Conservation (phyloP, 1,140 invertebrate genomes). For the Brachystomella parvula region DNA sequence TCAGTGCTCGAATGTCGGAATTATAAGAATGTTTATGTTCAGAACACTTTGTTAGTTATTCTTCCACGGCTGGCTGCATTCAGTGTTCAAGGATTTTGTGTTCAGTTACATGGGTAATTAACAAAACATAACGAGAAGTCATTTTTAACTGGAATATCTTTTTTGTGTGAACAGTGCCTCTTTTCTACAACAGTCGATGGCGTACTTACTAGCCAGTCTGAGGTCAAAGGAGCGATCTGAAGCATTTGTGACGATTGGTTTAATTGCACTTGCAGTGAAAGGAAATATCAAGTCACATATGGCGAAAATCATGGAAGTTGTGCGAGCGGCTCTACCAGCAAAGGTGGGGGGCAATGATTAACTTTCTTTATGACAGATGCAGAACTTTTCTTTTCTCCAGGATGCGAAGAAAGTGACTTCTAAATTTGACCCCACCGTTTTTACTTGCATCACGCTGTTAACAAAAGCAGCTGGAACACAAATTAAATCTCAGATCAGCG, state of each 20-base stretch:
- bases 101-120: conserved; percentile 8
- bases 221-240: conserved; percentile 66
- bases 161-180: neutral
- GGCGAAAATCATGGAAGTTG: conserved; percentile 75
- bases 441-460: conserved; percentile 88
- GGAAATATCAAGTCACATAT: conserved; percentile 71
- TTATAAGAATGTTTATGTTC: conserved; percentile 69
- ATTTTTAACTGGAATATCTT: neutral
- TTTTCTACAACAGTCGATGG: conserved; percentile 51
- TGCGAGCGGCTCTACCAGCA: conserved; percentile 69
- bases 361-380: neutral
- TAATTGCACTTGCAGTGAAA: conserved; percentile 83
- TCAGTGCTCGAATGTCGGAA: conserved; percentile 66
- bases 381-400: conserved; percentile 24
- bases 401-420: conserved; percentile 45
- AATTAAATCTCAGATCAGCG: conserved; percentile 68
- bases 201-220: conserved; percentile 65
- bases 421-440: conserved; percentile 76
- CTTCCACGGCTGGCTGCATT: conserved; percentile 92
- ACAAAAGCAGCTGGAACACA: conserved; percentile 71
- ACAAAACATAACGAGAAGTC: too few relatives aligned
- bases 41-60: conserved; percentile 76
- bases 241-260: conserved; percentile 81
- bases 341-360: conserved; percentile 46
- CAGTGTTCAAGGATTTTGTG: conserved; percentile 65